These are phyloP conservation scores for Dinoponera quadriceps DNA, from an alignment of 1,140 invertebrate genomes.

Conservation along the genomic window DNA sequence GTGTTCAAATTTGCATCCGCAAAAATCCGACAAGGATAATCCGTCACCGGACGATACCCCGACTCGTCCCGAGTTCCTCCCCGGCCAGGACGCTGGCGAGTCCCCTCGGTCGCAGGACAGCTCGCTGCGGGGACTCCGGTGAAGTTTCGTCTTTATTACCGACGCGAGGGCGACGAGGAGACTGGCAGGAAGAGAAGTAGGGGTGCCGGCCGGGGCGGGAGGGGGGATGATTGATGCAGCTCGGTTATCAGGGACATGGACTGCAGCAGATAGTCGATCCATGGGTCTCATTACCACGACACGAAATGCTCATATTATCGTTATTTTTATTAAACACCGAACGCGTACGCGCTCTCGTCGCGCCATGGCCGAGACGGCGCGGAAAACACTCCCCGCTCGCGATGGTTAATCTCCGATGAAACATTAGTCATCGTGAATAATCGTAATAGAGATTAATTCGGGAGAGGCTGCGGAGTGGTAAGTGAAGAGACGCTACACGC, in stretches of 20 bases:
- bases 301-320: constrained; percentile 85
- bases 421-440: constrained; percentile 43
- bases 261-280: constrained; percentile 79
- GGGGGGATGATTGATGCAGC: constrained; percentile 84
- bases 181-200: constrained; percentile 37
- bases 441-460: constrained; percentile 60
- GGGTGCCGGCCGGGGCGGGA: constrained; percentile 16
- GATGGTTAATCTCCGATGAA: constrained; percentile 41
- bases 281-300: constrained; percentile 83
- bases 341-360: constrained; percentile 62
- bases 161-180: constrained; percentile 45
- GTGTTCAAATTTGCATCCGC: constrained; percentile 71
- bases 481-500: neutral
- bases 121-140: constrained; percentile 47
- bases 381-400: constrained; percentile 54
- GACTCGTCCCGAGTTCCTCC: constrained; percentile 11
- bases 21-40: constrained; percentile 71
- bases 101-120: constrained; percentile 27
- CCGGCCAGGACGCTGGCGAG: neutral
- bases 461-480: neutral
- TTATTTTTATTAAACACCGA: constrained; percentile 84
- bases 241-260: constrained; percentile 83
- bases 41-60: constrained; percentile 56
- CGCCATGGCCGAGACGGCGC: neutral
- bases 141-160: constrained; percentile 83